These are phyloP conservation scores for Uria aalge DNA, from an alignment of 2,113 vertebrate genomes.

Conservation along the genomic window DNA sequence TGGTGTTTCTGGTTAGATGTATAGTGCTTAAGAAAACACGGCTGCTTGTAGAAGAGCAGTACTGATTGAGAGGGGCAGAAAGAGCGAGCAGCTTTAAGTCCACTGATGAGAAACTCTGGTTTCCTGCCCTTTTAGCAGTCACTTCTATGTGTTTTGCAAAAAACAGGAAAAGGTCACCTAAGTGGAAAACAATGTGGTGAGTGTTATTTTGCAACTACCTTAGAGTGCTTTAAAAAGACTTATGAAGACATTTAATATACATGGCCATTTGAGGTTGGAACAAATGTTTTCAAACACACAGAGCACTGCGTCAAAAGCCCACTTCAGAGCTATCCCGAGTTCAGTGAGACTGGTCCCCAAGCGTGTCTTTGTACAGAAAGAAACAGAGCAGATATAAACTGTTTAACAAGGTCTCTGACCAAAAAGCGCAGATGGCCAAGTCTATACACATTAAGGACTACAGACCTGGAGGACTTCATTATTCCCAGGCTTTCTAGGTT, in stretches of 20 bases:
- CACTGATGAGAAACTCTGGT: neutral
- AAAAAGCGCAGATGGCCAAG: neutral
- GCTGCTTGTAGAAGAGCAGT: neutral
- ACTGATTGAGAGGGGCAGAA: neutral
- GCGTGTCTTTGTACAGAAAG: neutral
- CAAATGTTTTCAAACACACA: neutral
- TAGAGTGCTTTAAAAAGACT: neutral
- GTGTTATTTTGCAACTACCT: neutral
- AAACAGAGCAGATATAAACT: neutral
- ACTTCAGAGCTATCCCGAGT: neutral
- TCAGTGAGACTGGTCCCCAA: neutral
- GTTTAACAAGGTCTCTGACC: neutral
- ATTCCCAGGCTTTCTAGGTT: neutral
- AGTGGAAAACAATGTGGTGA: neutral
- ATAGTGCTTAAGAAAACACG: accelerated
- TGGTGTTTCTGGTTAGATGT: neutral
- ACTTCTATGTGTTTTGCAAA: neutral
- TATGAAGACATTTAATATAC: neutral
- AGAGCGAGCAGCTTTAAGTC: neutral
- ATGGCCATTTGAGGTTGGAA: neutral
- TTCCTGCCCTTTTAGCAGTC: neutral
- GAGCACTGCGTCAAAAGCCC: neutral
- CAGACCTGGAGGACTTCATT: neutral
- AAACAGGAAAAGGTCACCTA: neutral
- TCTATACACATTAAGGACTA: neutral